These are phyloP conservation scores for Mesorhabditis belari DNA, from an alignment of 2,888 invertebrate genomes.

Conservation along the genomic window DNA sequence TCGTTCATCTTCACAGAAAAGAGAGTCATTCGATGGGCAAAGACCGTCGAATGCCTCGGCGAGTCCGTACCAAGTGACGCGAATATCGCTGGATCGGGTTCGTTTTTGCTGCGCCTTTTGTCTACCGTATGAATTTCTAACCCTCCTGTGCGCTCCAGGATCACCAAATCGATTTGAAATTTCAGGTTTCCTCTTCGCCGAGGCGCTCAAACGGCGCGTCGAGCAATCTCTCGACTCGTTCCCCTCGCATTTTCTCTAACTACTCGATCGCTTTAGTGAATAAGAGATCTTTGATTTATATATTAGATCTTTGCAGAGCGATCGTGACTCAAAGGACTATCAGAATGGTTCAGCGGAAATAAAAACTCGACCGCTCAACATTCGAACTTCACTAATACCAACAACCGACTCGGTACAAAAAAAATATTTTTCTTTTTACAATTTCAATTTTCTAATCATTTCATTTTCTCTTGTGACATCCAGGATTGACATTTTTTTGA, in stretches of 20 bases:
- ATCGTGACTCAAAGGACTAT: no score
- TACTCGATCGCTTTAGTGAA: not conserved
- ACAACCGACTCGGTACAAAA: constrained; percentile 13
- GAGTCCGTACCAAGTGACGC: constrained; percentile 25
- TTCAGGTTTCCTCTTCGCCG: not conserved
- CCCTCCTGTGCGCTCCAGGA: not conserved
- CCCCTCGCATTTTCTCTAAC: not conserved
- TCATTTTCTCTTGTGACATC: no score
- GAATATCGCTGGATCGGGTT: constrained; percentile 2
- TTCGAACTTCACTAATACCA: constrained; percentile 27
- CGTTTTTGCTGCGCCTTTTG: not conserved
- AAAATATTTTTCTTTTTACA: not conserved
- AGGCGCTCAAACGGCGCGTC: not conserved
- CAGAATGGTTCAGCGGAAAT: no score
- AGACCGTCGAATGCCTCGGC: constrained; percentile 1
- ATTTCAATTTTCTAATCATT: not conserved
- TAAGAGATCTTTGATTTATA: no score
- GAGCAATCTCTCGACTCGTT: not conserved
- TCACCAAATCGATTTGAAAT: constrained; percentile 3
- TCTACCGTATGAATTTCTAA: not conserved
- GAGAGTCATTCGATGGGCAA: constrained; percentile 10
- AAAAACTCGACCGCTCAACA: no score
- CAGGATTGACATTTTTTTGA: not conserved
- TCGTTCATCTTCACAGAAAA: no score
- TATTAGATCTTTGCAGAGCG: no score